Evolutionary conservation across 1,140 invertebrate species (phyloP).

Genomic region (Belonocnema kinseyi): DNA sequence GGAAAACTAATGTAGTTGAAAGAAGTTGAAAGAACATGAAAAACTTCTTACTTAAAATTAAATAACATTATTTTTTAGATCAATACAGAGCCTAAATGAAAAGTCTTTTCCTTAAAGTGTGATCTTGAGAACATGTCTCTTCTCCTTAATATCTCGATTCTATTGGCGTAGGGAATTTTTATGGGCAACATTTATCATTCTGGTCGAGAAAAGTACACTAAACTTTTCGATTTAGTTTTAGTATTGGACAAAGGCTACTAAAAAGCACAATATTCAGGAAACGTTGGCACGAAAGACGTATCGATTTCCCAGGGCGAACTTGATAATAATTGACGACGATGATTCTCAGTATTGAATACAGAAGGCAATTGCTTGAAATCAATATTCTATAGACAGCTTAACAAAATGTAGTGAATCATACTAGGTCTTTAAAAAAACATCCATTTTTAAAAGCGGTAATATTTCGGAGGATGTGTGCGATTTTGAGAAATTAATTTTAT

Average conservation of each 20-base stretch:
- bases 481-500: background rate
- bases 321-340: background rate
- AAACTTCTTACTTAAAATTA: background rate
- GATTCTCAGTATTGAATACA: background rate
- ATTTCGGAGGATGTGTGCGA: background rate
- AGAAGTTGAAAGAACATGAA: background rate
- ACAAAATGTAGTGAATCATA: too few species aligned
- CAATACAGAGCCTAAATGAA: slow-evolving; percentile 29
- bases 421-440: background rate
- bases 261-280: too few species aligned
- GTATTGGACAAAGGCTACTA: too few species aligned
- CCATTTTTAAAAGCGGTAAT: background rate
- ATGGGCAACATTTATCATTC: slow-evolving; percentile 7
- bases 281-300: background rate
- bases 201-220: background rate
- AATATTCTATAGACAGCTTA: too few species aligned
- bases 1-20: too few species aligned
- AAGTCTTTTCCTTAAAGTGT: slow-evolving; percentile 28
- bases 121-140: background rate
- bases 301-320: background rate
- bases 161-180: slow-evolving; percentile 15
- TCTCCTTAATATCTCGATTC: slow-evolving; percentile 4
- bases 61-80: background rate
- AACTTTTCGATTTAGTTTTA: background rate
- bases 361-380: too few species aligned